These are phyloP conservation scores for Brachyptera risi DNA, from an alignment of 2,888 invertebrate genomes.

Conservation along the genomic window DNA sequence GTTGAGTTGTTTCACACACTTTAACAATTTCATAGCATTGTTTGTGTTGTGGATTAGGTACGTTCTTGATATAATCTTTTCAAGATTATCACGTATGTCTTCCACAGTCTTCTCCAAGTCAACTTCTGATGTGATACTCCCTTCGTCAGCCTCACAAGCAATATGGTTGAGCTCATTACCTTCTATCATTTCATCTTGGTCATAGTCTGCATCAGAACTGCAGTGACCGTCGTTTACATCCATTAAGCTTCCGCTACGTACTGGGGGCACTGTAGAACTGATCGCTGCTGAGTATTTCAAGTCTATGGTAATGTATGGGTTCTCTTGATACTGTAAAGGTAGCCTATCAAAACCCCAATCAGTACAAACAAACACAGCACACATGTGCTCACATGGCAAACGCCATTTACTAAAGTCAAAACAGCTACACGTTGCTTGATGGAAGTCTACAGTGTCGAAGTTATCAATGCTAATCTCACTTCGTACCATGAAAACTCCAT, in stretches of 20 bases:
- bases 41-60: not conserved
- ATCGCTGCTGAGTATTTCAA: not conserved
- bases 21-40: too few species aligned
- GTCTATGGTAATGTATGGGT: slow-evolving; percentile 17
- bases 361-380: slow-evolving; percentile 9
- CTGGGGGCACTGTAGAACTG: too few species aligned
- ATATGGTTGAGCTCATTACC: too few species aligned
- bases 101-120: not conserved
- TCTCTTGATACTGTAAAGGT: not conserved
- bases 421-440: slow-evolving; percentile 4
- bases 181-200: too few species aligned
- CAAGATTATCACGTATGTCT: not conserved
- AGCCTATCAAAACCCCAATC: slow-evolving; percentile 11
- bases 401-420: slow-evolving; percentile 1
- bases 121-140: not conserved
- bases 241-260: too few species aligned
- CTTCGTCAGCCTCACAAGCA: too few species aligned
- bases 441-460: slow-evolving; percentile 7
- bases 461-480: not conserved
- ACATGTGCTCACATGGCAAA: slow-evolving; percentile 17
- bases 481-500: slow-evolving; percentile 7
- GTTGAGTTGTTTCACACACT: too few species aligned
- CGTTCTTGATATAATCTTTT: not conserved
- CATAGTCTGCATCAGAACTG: too few species aligned
- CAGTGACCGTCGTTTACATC: too few species aligned